Evolutionary conservation across 2,113 vertebrate species (phyloP), one percentile per base, ranked within the genome.

Genomic region (Tylochromis polylepis): DNA sequence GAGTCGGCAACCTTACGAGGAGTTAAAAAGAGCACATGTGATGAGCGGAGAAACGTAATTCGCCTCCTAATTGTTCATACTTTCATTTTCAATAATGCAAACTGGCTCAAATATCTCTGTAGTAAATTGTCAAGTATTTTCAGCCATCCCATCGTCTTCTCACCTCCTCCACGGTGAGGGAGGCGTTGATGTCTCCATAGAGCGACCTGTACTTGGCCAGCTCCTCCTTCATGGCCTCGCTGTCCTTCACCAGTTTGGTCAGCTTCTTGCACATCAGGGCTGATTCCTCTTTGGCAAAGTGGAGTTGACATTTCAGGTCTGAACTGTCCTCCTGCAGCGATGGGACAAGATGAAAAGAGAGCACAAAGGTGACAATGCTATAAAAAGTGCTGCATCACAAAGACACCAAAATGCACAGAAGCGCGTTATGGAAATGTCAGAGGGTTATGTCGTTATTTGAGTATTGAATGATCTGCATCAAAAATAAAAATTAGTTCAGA

Each of bases 241-340:
- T 98, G 93, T 99, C 99, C 95, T 99, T 99, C 87, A 97, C 98
- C 89, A 99, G 96, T 92, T 98, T 99, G 83, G 97, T 98, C 92
- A 99, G 96, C 95, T 99, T 99, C 96, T 99, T 99, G 94, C 98
- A 99, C 99, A 99, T 99, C 92, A 99, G 96, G 27, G 98, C 97
- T 0, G 98, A 98, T 91, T 99, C 99, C 90, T 99, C 98, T 95
- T 99, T 99, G 70, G 98, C 98, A 62, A 99, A 99, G 95, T 99
- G 98, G 87, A 99, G 96, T 95, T 99, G 99, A 91, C 98, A 99
- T 93, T 99, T 98, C 27, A 99, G 95, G 92, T 99, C 99, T 0
- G 99, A 97, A 0, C 95, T 99, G 96, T 99, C 99, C 95, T 99
- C 99, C 97, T 99, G 94, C 4, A 79, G 82, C 1, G 84, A 90